Evolutionary conservation across 2,113 vertebrate species (phyloP), one percentile per base, ranked within the genome.

Genomic region (Carassius carassius): DNA sequence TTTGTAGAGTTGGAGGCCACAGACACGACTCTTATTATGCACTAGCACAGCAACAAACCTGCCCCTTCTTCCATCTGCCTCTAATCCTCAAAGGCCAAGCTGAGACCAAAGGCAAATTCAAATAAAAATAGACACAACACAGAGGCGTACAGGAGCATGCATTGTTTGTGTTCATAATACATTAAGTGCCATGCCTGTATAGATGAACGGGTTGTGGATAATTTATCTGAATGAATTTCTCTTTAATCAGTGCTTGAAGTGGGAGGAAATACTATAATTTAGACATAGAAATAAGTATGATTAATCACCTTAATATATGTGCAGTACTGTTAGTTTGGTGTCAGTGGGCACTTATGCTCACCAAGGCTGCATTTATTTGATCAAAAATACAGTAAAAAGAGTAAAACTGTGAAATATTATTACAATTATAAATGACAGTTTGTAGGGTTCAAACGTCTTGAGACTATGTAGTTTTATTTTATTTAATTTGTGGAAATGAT

Each of bases 51-150:
- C 74, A 86, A 87, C 84, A 88, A 89, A 79, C 86, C 79, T 83
- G 76, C 78, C 81, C 83, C 78, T 87, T 84, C 76, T 79, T 86
- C 58, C 56, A 60, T 81, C 54, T 73, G 58, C 79, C 60, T 86
- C 78, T 85, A 74, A 77, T 82, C 85, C 84, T 87, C 88, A 88
- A 89, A 88, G 85, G 78, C 83, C 37, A 82, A 75, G 56, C 41
- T 29, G 79, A 89, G 78, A 90, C 86, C 88, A 91, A 90, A 90
- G 86, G 90, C 89, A 81, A 86, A 87, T 88, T 88, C 88, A 84
- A 79, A 89, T 88, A 70, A 90, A 86, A 89, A 82, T n/a, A 80
- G 60, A 86, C 69, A 80, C 62, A 65, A 51, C 14, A 62, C 47
- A 65, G n/a, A 16, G 16, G 58, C 73, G 70, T 83, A 77, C 29